Evolutionary conservation across 2,888 invertebrate genomes (phyloP).

Genomic region (Pandemis cinnamomeana): DNA sequence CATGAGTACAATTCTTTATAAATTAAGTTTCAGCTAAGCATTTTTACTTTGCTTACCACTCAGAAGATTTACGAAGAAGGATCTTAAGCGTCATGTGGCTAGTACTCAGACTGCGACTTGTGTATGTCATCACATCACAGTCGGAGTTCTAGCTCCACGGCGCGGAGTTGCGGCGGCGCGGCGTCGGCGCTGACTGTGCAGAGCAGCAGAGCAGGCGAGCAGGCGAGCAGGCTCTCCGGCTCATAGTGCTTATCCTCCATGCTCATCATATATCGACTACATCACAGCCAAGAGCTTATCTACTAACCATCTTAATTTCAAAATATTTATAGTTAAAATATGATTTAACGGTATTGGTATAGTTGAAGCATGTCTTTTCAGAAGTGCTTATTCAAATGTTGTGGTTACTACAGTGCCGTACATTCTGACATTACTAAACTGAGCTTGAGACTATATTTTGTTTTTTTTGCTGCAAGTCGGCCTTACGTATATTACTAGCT

Average conservation of each 20-base stretch:
- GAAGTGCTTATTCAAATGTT: no score
- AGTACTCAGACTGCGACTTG: conserved; percentile 93
- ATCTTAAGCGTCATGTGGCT: conserved; percentile 73
- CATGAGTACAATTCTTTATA: not conserved
- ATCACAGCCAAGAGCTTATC: not conserved
- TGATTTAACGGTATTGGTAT: not conserved
- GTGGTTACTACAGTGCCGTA: no score
- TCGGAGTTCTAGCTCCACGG: conserved; percentile 96
- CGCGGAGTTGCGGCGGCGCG: conserved; percentile 54
- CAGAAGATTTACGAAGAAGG: conserved; percentile 5
- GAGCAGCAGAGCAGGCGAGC: conserved; percentile 11
- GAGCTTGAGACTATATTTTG: no score
- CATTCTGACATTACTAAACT: no score
- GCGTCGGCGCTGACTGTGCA: conserved; percentile 27
- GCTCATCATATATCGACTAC: not conserved
- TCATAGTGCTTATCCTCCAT: not conserved
- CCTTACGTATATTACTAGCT: no score
- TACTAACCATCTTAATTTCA: not conserved
- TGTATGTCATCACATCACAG: conserved; percentile 94
- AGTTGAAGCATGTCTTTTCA: no score
- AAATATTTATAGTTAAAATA: not conserved
- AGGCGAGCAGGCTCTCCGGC: conserved; percentile 5
- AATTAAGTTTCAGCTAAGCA: conserved; percentile 16
- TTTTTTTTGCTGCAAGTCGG: no score
- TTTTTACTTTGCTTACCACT: not conserved